These are phyloP conservation scores for Leptinotarsa peninsularis DNA, from an alignment of 2,888 invertebrate species.

Conservation along the genomic window DNA sequence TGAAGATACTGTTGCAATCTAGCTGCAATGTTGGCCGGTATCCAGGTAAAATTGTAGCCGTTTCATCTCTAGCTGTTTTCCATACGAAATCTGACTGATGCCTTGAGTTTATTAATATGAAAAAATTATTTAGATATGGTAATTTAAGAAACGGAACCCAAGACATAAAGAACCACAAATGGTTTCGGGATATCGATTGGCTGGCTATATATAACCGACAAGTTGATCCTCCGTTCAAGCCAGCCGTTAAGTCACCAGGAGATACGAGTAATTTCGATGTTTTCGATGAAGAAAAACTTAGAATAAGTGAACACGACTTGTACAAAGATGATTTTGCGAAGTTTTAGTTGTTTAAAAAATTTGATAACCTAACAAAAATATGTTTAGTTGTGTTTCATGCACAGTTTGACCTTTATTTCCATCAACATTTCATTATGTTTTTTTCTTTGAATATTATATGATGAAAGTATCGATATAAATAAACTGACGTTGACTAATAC, in stretches of 20 bases:
- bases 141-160: conserved; percentile 85
- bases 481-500: too few relatives aligned
- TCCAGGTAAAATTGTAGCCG: too few relatives aligned
- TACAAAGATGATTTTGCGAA: conserved; percentile 75
- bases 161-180: conserved; percentile 90
- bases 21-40: too few relatives aligned
- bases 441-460: neutral
- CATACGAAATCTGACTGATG: neutral
- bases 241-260: conserved; percentile 68
- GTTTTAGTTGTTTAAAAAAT: conserved; percentile 67
- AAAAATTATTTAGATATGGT: conserved; percentile 73
- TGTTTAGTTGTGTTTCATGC: conserved; percentile 7
- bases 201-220: conserved; percentile 82
- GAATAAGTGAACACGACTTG: conserved; percentile 67
- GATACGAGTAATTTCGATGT: conserved; percentile 81
- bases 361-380: conserved; percentile 6
- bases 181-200: conserved; percentile 90
- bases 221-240: conserved; percentile 73
- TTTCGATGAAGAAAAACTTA: conserved; percentile 62
- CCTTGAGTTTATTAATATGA: too few relatives aligned
- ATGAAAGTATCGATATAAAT: too few relatives aligned
- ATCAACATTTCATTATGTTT: neutral
- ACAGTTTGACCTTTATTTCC: neutral
- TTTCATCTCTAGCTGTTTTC: neutral
- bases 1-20: too few relatives aligned